Conservation (phyloP, 2,113 vertebrate genomes). For the Pelecanoides urinatrix region DNA sequence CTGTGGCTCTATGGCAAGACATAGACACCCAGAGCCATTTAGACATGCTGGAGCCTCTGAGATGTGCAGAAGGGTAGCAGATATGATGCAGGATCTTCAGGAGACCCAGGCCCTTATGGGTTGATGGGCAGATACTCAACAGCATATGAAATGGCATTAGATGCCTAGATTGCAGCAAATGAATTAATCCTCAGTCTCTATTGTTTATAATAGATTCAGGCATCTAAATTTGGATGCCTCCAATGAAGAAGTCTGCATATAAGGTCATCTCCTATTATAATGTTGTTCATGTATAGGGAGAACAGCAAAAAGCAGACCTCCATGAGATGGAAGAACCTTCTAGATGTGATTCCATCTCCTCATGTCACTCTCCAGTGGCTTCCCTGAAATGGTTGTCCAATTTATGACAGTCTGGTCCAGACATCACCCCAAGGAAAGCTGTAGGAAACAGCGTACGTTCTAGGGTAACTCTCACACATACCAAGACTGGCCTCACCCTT, state of each 20-base stretch:
- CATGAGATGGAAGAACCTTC: neutral
- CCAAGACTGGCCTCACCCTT: neutral
- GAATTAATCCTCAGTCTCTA: neutral
- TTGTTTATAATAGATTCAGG: neutral
- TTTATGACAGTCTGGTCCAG: neutral
- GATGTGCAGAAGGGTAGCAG: neutral
- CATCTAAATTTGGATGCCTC: neutral
- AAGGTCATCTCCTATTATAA: neutral
- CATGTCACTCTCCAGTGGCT: neutral
- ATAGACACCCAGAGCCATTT: neutral
- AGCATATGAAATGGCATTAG: neutral
- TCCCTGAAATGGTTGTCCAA: neutral
- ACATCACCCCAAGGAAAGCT: neutral
- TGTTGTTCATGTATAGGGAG: neutral
- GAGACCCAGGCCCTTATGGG: neutral
- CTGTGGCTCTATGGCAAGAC: neutral
- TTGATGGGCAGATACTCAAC: neutral
- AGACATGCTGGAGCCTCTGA: neutral
- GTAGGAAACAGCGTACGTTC: neutral
- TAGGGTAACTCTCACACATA: neutral
- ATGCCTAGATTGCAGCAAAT: neutral
- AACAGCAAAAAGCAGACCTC: neutral
- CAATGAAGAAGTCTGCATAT: neutral
- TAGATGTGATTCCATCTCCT: neutral
- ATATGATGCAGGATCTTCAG: neutral